Percentiles rank a stretch among this genome's conserved stretches.
These are phyloP conservation scores for Parnassius orleans DNA, from an alignment of 2,888 invertebrate genomes.

Conservation along the genomic window DNA sequence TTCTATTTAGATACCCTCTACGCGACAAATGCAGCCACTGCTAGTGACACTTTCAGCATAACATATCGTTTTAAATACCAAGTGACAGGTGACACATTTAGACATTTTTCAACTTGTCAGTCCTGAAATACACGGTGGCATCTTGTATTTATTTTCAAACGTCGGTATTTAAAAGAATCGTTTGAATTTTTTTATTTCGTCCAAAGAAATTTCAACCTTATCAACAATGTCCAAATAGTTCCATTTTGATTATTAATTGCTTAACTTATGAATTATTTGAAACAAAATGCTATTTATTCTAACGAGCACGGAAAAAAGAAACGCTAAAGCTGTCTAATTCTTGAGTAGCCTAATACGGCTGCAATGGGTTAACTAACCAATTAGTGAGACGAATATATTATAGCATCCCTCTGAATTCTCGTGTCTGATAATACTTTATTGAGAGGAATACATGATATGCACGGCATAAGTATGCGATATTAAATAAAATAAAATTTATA, in stretches of 20 bases:
- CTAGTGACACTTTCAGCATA: conserved; percentile 67
- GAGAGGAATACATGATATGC: conserved; percentile 19
- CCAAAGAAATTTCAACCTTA: conserved; percentile 44
- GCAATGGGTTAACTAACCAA: conserved; percentile 55
- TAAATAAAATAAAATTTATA: conserved; percentile 63
- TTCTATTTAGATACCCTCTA: conserved; percentile 60
- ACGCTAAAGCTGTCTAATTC: conserved; percentile 51
- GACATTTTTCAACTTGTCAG: conserved; percentile 80
- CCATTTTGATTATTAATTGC: conserved; percentile 13
- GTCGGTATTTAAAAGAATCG: conserved; percentile 41
- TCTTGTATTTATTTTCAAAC: conserved; percentile 65
- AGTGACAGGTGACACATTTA: conserved; percentile 81
- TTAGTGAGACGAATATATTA: conserved; percentile 38
- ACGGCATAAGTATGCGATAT: conserved; percentile 32
- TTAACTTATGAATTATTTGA: conserved; percentile 37
- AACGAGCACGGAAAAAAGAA: conserved; percentile 63
- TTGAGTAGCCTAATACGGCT: conserved; percentile 53
- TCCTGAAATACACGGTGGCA: conserved; percentile 67
- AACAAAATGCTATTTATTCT: conserved; percentile 49
- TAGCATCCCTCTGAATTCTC: conserved; percentile 26
- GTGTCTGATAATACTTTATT: conserved; percentile 11
- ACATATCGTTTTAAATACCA: conserved; percentile 79
- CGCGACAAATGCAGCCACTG: conserved; percentile 56
- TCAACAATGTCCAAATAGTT: conserved; percentile 19
- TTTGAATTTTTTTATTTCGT: conserved; percentile 36